phyloP scores from a whole-genome alignment of 2,888 invertebrate species.

The Xanthia togata region DNA sequence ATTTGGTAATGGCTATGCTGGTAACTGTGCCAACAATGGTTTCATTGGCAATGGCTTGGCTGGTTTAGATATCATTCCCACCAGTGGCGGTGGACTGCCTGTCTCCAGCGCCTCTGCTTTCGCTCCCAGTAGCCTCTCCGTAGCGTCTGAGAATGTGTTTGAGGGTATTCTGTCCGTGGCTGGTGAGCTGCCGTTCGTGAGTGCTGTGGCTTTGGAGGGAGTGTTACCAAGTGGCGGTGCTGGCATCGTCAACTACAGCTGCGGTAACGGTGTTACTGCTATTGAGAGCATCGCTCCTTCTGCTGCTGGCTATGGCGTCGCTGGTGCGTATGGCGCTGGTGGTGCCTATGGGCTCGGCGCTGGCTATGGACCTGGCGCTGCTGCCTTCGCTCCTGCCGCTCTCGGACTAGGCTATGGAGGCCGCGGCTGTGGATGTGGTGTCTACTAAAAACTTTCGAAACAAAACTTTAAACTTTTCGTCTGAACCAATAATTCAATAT shows the following conservation, averaged over 20 bases:
- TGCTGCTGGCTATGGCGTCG: background rate
- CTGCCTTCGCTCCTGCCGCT: constrained; percentile 9
- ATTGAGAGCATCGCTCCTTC: background rate
- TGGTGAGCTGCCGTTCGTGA: constrained; percentile 60
- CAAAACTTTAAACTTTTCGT: too few relatives aligned
- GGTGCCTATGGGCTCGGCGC: constrained; percentile 1
- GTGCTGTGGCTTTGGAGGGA: constrained; percentile 51
- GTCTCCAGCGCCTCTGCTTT: constrained; percentile 48
- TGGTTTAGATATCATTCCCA: constrained; percentile 54
- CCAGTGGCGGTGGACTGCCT: constrained; percentile 56
- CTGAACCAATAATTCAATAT: background rate
- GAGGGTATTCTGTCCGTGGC: constrained; percentile 55
- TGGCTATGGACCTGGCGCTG: constrained; percentile 14
- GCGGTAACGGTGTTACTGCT: background rate
- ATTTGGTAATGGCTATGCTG: background rate
- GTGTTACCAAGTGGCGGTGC: constrained; percentile 42
- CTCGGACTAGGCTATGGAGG: constrained; percentile 6
- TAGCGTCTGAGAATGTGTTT: constrained; percentile 59
- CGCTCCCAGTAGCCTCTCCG: constrained; percentile 52
- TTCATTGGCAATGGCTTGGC: constrained; percentile 27
- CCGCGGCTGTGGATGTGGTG: background rate
- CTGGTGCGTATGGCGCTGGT: background rate
- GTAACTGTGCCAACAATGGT: constrained; percentile 14
- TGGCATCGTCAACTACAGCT: constrained; percentile 29
- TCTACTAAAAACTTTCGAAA: background rate